Evolutionary conservation across 2,113 vertebrate species (phyloP), one percentile per base, ranked within the genome.

Genomic region (Campylorhamphus procurvoides): DNA sequence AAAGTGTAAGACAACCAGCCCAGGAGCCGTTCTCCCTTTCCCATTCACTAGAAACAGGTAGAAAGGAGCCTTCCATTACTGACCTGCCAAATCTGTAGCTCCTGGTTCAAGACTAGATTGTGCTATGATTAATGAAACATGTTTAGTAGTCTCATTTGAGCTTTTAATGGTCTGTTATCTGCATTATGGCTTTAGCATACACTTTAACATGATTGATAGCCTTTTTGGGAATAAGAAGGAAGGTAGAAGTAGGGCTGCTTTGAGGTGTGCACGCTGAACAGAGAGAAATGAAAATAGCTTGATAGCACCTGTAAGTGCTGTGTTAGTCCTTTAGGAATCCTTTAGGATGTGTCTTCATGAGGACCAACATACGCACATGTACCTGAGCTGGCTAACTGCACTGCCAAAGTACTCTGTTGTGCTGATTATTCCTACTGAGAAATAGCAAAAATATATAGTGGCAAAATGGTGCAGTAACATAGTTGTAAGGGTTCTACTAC

Each of bases 91-190:
- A 88, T 68, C 47, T 80, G 44, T 86, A 66, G n/a, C 37, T 96
- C 55, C 84, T 64, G 40, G 63, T 92, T 94, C 93, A 92, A 89
- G 71, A 83, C 82, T 89, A 58, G 84, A 84, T 72, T 96, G 50
- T 93, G 69, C 35, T 81, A 29, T 96, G 96, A 97, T 97, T 96
- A 96, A 97, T 97, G 92, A 74, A 93, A 96, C 85, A 67, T 90
- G 84, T 97, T 97, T 90, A 93, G 89, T 76, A 83, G 87, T 96
- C 83, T 97, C 84, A 90, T 97, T 95, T 68, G 40, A 94, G 94
- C 56, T 81, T 94, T 94, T 94, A 96, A 95, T 94, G 85, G 80
- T 94, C 79, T 94, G 92, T 95, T 97, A 87, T 94, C 73, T 25
- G 6, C 62, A 55, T 95, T 93, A 90, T 72, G 68, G 82, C 89